Evolutionary conservation across 2,888 invertebrate genomes (phyloP), one percentile per base, ranked within the genome.

Genomic region (Zhengitettix transpicula): DNA sequence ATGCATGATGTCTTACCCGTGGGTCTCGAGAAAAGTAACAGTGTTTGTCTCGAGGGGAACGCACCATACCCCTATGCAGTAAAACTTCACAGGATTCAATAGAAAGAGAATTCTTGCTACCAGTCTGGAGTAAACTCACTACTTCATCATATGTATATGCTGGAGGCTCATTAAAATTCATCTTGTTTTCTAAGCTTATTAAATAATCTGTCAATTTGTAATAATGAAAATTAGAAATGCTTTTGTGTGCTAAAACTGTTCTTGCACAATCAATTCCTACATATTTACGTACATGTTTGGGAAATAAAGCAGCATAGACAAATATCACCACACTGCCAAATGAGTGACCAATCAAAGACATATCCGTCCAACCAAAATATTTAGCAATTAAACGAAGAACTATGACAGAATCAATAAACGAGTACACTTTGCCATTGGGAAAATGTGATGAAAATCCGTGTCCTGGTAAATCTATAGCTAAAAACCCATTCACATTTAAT

Each of bases 381-480:
- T 81, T 76, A 67, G 80, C 78, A 56, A 86, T 65, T 56, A 78
- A 73, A 42, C 79, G 72, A 14, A 87, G 69, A 44, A 79, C 59
- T 66, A 70, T 72, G 47, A 77, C 64, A 62, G 72, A 73, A 57
- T 74, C 72, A 1, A 73, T 66, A 12, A 72, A 71, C 64, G 76
- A 71, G 63, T 82, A 81, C 28, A 71, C 70, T 41, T 75, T 69
- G 40, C 87, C 87, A 58, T 73, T 69, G 1, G 87, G 85, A 58
- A 82, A 70, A 58, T 67, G 82, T 0, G 83, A 82, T 0, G 87
- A 87, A 1, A 77, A 67, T 0, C 88, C 88, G 71, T 87, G 85
- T 0, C 87, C 85, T 1, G 84, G 84, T 40, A 82, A 74, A 70
- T 86, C 86, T 15, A 86, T 71, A 0, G 84, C 80, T 14, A 87